These are phyloP conservation scores for Cepaea hortensis DNA, from an alignment of 2,888 invertebrate species.

Conservation along the genomic window DNA sequence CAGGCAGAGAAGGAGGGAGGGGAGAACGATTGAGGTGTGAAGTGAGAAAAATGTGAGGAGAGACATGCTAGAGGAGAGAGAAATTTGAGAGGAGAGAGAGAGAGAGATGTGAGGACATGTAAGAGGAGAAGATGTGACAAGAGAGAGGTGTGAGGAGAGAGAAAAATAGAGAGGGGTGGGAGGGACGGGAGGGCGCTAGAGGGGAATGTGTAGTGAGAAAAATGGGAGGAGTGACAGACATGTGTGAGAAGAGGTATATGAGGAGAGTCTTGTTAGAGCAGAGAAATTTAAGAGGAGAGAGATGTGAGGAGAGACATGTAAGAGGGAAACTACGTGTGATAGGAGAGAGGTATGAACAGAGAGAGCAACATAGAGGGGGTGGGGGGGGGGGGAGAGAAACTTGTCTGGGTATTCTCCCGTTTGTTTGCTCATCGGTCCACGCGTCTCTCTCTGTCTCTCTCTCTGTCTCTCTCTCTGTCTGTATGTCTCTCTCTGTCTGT, in stretches of 20 bases:
- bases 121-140: neutral
- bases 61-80: neutral
- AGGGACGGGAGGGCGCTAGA: neutral
- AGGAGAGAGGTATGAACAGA: neutral
- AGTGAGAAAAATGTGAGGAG: too few relatives aligned
- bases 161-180: neutral
- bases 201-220: neutral
- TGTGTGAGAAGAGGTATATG: neutral
- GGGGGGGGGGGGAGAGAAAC: neutral
- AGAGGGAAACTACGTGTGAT: neutral
- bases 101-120: neutral
- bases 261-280: neutral
- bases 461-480: neutral
- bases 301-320: neutral
- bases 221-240: neutral
- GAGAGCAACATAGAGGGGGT: neutral
- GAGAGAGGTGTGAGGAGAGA: neutral
- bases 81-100: neutral
- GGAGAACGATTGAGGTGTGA: too few relatives aligned
- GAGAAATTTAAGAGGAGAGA: neutral
- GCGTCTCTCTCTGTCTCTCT: neutral
- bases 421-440: neutral
- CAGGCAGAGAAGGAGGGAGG: too few relatives aligned
- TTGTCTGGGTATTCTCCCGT: too few relatives aligned
- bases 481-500: too few relatives aligned